Evolutionary conservation across 2,797 vertebrate species (phyloP).

Genomic region (Cetoscarus ocellatus): DNA sequence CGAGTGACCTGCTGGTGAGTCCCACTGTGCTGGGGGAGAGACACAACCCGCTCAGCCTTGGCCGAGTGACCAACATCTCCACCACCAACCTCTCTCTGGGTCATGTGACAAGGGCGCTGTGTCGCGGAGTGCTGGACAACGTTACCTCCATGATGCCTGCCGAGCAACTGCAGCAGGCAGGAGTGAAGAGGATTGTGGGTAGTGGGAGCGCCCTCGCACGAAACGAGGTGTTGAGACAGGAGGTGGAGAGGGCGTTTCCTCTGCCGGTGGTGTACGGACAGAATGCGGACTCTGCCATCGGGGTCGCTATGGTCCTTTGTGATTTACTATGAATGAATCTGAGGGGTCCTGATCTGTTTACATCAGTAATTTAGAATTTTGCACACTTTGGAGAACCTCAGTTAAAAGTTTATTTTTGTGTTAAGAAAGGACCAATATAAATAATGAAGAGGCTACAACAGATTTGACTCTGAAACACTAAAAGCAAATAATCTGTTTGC

Average conservation of each 20-base stretch:
- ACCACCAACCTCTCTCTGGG: slow-evolving; percentile 90
- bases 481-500: no score
- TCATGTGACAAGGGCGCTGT: slow-evolving; percentile 91
- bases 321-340: slow-evolving; percentile 55
- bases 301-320: slow-evolving; percentile 89
- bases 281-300: slow-evolving; percentile 91
- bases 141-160: slow-evolving; percentile 89
- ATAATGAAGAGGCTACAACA: background rate
- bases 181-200: slow-evolving; percentile 87
- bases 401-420: background rate
- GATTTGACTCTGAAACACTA: background rate
- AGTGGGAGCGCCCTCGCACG: slow-evolving; percentile 90
- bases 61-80: slow-evolving; percentile 88
- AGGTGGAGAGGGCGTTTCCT: slow-evolving; percentile 88
- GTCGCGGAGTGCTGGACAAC: slow-evolving; percentile 90
- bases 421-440: background rate
- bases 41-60: slow-evolving; percentile 86
- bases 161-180: slow-evolving; percentile 78
- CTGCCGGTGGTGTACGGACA: slow-evolving; percentile 88
- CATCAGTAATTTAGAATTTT: slow-evolving; percentile 19
- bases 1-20: slow-evolving; percentile 84
- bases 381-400: background rate
- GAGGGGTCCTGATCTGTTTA: slow-evolving; percentile 13
- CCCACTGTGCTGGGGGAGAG: slow-evolving; percentile 93
- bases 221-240: slow-evolving; percentile 91